Evolutionary conservation across 2,888 invertebrate genomes (phyloP).

Genomic region (Thymelicus acteon): DNA sequence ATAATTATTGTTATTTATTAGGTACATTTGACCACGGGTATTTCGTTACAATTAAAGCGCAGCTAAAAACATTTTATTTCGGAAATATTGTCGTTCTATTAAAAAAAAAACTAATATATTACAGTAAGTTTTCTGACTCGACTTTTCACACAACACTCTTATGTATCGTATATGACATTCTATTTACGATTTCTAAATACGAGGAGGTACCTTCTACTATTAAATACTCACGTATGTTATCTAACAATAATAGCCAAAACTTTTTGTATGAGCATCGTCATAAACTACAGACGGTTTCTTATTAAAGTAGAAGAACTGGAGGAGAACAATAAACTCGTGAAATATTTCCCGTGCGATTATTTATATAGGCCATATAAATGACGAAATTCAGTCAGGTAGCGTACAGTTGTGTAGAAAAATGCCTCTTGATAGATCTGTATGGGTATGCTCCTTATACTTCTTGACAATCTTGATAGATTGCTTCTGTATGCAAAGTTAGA

Average conservation of each 20-base stretch:
- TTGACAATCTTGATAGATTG: too few relatives aligned
- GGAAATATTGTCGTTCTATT: too few relatives aligned
- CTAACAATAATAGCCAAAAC: constrained; percentile 8
- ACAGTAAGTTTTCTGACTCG: too few relatives aligned
- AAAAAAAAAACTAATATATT: too few relatives aligned
- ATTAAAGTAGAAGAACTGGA: constrained; percentile 29
- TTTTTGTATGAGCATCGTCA: constrained; percentile 17
- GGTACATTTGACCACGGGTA: too few relatives aligned
- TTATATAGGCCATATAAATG: constrained; percentile 37
- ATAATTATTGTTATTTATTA: too few relatives aligned
- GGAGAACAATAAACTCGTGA: constrained; percentile 34
- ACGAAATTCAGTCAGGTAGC: constrained; percentile 27
- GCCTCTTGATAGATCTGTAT: background rate
- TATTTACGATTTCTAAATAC: background rate
- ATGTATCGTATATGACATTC: background rate
- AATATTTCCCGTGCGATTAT: constrained; percentile 34
- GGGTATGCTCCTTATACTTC: background rate
- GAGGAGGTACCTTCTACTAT: background rate
- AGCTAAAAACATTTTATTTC: too few relatives aligned
- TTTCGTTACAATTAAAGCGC: too few relatives aligned
- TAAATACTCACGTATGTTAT: background rate
- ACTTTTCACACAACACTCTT: too few relatives aligned
- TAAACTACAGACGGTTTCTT: constrained; percentile 31
- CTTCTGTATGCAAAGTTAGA: too few relatives aligned
- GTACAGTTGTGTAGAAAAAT: constrained; percentile 19